Percentiles rank a stretch among this genome's conserved stretches.
These are phyloP conservation scores for Zosterops pallidus DNA, from an alignment of 2,113 vertebrate species.

Conservation along the genomic window DNA sequence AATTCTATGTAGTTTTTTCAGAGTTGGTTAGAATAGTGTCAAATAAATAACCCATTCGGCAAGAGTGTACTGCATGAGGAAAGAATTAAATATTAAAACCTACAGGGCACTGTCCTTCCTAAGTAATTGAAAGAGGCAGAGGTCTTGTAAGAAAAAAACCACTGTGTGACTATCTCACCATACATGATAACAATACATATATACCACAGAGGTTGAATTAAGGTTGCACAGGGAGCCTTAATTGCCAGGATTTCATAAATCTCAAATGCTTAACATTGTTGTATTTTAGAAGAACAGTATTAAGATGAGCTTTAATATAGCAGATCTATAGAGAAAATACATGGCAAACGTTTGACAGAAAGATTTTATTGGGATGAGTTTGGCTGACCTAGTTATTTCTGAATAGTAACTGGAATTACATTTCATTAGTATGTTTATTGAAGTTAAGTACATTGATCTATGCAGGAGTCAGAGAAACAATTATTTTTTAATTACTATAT, in stretches of 20 bases:
- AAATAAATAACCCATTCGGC: not conserved
- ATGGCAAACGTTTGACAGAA: not conserved
- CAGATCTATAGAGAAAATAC: not conserved
- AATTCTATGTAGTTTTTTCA: not conserved
- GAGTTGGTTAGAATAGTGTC: not conserved
- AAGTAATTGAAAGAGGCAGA: not conserved
- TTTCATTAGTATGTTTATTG: not conserved
- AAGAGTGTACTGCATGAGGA: not conserved
- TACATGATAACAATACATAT: not conserved
- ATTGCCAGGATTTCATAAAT: not conserved
- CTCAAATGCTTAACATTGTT: not conserved
- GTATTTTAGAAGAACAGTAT: not conserved
- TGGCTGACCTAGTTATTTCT: not conserved
- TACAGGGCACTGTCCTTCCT: not conserved
- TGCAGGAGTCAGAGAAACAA: not conserved
- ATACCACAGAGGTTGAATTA: not conserved
- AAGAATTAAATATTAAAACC: conserved; percentile 34
- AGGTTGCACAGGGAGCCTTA: not conserved
- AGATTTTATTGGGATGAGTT: not conserved
- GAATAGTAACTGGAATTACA: not conserved
- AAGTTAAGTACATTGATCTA: not conserved
- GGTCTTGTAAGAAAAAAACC: not conserved
- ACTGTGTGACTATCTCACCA: not conserved
- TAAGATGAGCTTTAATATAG: not conserved
- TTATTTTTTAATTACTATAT: not conserved